These are phyloP conservation scores for Aquatica leii DNA, from an alignment of 2,888 invertebrate species.

Conservation along the genomic window DNA sequence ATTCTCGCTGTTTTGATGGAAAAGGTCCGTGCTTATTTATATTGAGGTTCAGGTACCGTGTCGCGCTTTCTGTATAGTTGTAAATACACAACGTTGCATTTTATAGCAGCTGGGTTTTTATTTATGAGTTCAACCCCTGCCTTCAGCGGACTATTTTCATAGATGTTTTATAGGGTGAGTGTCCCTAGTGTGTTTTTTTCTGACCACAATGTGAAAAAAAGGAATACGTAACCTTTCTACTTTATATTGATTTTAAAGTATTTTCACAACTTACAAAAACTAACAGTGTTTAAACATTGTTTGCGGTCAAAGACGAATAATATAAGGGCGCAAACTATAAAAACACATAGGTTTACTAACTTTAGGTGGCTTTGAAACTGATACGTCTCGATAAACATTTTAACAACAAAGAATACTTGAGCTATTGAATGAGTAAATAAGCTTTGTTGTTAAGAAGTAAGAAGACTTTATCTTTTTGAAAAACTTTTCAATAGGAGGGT, in stretches of 20 bases:
- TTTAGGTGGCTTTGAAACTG: conserved; percentile 33
- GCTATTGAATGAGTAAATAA: conserved; percentile 33
- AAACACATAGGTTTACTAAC: conserved; percentile 21
- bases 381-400: conserved; percentile 34
- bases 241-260: conserved; percentile 3
- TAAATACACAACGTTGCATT: conserved; percentile 40
- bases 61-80: conserved; percentile 39
- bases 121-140: conserved; percentile 43
- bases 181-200: conserved; percentile 45
- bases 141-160: conserved; percentile 47
- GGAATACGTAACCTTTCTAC: conserved; percentile 3
- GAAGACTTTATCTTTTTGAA: too few relatives aligned
- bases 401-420: conserved; percentile 24
- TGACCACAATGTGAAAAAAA: conserved; percentile 29
- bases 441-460: conserved; percentile 13
- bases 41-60: conserved; percentile 39
- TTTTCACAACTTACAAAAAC: neutral
- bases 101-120: conserved; percentile 41
- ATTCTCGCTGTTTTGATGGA: conserved; percentile 29
- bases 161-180: conserved; percentile 48
- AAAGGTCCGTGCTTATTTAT: conserved; percentile 33
- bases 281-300: neutral
- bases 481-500: too few relatives aligned
- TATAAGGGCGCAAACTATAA: conserved; percentile 25
- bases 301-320: conserved; percentile 22